These are phyloP conservation scores for Drosophila birchii DNA, from an alignment of 2,888 invertebrate genomes.

Conservation along the genomic window DNA sequence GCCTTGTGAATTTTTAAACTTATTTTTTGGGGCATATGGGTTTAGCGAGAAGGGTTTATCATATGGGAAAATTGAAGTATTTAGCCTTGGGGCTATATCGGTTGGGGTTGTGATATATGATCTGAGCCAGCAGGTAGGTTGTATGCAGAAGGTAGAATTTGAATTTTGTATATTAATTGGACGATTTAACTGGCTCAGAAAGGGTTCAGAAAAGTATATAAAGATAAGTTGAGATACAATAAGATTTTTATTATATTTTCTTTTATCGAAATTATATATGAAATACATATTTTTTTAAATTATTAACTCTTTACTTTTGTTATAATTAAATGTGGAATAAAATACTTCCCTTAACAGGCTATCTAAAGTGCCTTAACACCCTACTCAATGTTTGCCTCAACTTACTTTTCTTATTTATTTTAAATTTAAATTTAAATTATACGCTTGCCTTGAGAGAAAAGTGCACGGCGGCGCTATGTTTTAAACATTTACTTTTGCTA, in stretches of 20 bases:
- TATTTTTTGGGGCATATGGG: conserved; percentile 28
- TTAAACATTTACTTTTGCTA: conserved; percentile 64
- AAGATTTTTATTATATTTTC: too few relatives aligned
- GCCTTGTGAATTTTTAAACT: not conserved
- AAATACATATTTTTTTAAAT: too few relatives aligned
- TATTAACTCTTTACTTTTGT: too few relatives aligned
- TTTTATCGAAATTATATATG: too few relatives aligned
- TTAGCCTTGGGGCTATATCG: conserved; percentile 14
- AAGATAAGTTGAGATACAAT: too few relatives aligned
- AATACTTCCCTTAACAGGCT: not conserved
- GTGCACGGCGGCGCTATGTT: conserved; percentile 75
- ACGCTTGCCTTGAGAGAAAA: conserved; percentile 67
- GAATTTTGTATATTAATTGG: conserved; percentile 5
- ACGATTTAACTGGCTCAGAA: not conserved
- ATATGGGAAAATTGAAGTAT: conserved; percentile 22
- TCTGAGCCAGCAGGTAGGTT: conserved; percentile 18
- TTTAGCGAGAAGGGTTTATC: conserved; percentile 16
- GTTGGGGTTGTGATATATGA: conserved; percentile 21
- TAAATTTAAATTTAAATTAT: conserved; percentile 68
- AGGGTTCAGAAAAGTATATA: too few relatives aligned
- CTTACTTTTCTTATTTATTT: conserved; percentile 66
- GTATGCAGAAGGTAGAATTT: conserved; percentile 1
- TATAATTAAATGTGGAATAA: too few relatives aligned
- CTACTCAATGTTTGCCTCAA: conserved; percentile 8
- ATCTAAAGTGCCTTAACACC: not conserved